Evolutionary conservation across 2,113 vertebrate species (phyloP).

Genomic region (Odontophorus gujanensis): DNA sequence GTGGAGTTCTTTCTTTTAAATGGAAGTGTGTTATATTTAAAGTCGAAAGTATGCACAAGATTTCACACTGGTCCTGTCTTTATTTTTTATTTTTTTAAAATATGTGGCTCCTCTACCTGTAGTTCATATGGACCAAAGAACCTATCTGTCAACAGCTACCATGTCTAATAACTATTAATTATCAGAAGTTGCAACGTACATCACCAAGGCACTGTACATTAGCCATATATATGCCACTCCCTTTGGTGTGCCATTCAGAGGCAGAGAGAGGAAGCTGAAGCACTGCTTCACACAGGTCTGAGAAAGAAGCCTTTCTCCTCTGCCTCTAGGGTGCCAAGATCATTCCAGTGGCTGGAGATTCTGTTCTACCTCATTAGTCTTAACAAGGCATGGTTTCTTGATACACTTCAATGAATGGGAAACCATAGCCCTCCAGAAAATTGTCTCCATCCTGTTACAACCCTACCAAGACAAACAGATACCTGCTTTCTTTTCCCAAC

Average conservation of each 20-base stretch:
- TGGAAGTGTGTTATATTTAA: conserved; percentile 40
- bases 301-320: neutral
- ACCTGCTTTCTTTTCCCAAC: conserved; percentile 1
- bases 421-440: neutral
- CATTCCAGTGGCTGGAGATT: neutral
- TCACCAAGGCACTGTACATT: neutral
- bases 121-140: neutral
- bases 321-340: neutral
- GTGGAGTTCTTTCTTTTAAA: conserved; percentile 40
- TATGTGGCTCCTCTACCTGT: neutral
- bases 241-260: neutral
- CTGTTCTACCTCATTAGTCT: neutral
- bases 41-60: conserved; percentile 4
- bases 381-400: neutral
- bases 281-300: neutral
- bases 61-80: conserved; percentile 13
- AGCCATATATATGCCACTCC: neutral
- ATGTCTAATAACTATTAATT: neutral
- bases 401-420: conserved; percentile 7
- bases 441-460: neutral
- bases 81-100: neutral
- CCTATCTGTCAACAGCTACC: neutral
- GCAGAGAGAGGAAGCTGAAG: neutral
- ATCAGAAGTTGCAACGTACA: neutral
- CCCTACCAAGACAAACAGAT: conserved; percentile 2